Conservation (phyloP, 2,113 vertebrate species). For the Dascyllus trimaculatus region DNA sequence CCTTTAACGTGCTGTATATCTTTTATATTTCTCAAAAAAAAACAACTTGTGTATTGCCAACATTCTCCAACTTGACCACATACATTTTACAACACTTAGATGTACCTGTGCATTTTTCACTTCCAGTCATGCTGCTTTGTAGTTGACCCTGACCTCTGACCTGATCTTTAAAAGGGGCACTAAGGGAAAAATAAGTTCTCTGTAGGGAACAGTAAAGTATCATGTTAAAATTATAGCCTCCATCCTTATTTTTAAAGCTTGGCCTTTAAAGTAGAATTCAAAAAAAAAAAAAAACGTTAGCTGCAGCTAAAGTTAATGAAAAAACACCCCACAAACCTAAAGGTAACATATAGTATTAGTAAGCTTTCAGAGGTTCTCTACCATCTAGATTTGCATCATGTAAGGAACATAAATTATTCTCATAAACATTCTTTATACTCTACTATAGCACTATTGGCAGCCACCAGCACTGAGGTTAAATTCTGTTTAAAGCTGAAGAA, state of each 20-base stretch:
- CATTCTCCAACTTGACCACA: background rate
- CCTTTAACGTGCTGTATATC: no score
- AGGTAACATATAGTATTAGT: background rate
- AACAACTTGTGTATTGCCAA: no score
- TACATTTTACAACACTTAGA: background rate
- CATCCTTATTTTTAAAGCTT: background rate
- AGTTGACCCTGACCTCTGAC: constrained; percentile 44
- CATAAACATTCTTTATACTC: background rate
- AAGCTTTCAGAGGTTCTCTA: background rate
- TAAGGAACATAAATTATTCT: background rate
- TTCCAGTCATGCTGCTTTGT: constrained; percentile 42
- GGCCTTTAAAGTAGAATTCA: background rate
- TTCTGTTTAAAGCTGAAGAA: no score
- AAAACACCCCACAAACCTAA: no score
- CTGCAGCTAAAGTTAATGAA: no score
- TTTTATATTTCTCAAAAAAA: no score
- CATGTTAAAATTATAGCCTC: constrained; percentile 36
- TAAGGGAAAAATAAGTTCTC: constrained; percentile 3
- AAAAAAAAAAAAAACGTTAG: background rate
- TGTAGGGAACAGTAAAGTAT: constrained; percentile 39
- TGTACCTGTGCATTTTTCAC: constrained; percentile 1
- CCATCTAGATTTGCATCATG: background rate
- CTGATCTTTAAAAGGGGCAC: constrained; percentile 13
- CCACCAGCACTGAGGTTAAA: no score
- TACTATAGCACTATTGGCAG: no score